These are phyloP conservation scores for Stegodyphus mimosarum DNA, from an alignment of 1,140 invertebrate genomes.

Conservation along the genomic window DNA sequence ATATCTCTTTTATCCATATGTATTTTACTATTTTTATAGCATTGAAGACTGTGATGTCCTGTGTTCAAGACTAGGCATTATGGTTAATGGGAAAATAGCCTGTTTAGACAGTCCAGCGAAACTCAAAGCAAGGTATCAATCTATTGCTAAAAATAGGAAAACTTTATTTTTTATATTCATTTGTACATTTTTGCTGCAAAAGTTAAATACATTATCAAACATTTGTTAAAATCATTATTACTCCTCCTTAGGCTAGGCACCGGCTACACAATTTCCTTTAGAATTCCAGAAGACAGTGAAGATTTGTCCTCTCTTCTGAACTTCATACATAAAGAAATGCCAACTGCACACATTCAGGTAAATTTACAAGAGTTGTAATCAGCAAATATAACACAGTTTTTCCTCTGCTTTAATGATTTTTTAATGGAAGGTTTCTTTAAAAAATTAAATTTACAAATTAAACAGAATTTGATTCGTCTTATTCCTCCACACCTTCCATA, in stretches of 20 bases:
- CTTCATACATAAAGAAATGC: constrained; percentile 60
- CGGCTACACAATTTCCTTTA: constrained; percentile 77
- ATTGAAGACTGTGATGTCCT: constrained; percentile 66
- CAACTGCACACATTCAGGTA: constrained; percentile 57
- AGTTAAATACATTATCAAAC: background rate
- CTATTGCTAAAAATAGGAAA: background rate
- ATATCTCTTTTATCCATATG: too few relatives aligned
- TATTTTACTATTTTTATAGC: too few relatives aligned
- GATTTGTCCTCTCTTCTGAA: constrained; percentile 52
- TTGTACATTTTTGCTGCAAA: background rate
- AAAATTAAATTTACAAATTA: too few relatives aligned
- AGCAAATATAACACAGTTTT: background rate
- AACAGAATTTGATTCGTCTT: too few relatives aligned
- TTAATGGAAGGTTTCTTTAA: background rate
- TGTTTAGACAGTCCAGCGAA: constrained; percentile 71
- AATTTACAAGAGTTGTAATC: background rate
- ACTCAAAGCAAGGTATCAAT: constrained; percentile 68
- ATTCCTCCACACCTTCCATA: too few relatives aligned
- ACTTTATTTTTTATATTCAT: background rate
- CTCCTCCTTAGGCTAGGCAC: constrained; percentile 76
- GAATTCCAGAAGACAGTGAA: constrained; percentile 29
- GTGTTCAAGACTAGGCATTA: constrained; percentile 65
- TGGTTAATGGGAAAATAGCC: constrained; percentile 70
- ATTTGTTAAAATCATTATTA: background rate
- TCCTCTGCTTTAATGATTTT: background rate